Evolutionary conservation across 2,113 vertebrate species (phyloP), one percentile per base, ranked within the genome.

Genomic region (Callionymus lyra): DNA sequence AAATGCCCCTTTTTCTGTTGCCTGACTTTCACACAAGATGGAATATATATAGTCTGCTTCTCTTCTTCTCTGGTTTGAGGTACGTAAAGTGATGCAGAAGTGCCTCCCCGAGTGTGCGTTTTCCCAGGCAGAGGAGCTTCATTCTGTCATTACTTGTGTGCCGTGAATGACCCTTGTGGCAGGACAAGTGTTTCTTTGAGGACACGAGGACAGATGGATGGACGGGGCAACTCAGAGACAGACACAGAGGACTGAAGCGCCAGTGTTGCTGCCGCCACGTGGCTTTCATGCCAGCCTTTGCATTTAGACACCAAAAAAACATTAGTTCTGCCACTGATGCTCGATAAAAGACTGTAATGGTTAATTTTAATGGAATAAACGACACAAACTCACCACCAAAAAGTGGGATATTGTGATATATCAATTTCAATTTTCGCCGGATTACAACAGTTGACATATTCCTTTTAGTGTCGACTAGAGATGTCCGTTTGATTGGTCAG

Each of bases 121-220:
- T 59, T 60, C 68, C 67, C 58, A 38, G 43, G 49, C 53, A 58
- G 55, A 63, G 50, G 71, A 56, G 56, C 17, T 12, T 41, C 49
- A 38, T 33, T 51, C 38, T 50, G 1, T 48, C 31, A 47, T 27
- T 13, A 3, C 34, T 13, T 42, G 47, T 47, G 40, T 13, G 44
- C 18, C 52, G 34, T 67, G 57, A 68, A 53, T 44, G 49, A 66
- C 55, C 56, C 56, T 59, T 40, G 55, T 58, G 33, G 38, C 10
- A 11, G 56, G 53, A 77, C 65, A 80, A 78, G 53, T 44, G 43
- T 58, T 49, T 45, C 74, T 72, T 78, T 81, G 65, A 80, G 59
- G 55, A 34, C 9, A 10, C 34, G 2, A 0, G 49, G 69, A 65
- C 63, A 73, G 65, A 72, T 53, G 70, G 68, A 62, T 6, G 50